A percentile compares a stretch with the other conserved stretches of the same genome.
phyloP scores from a whole-genome alignment of 2,888 invertebrate genomes.

The Drosophila borborema region DNA sequence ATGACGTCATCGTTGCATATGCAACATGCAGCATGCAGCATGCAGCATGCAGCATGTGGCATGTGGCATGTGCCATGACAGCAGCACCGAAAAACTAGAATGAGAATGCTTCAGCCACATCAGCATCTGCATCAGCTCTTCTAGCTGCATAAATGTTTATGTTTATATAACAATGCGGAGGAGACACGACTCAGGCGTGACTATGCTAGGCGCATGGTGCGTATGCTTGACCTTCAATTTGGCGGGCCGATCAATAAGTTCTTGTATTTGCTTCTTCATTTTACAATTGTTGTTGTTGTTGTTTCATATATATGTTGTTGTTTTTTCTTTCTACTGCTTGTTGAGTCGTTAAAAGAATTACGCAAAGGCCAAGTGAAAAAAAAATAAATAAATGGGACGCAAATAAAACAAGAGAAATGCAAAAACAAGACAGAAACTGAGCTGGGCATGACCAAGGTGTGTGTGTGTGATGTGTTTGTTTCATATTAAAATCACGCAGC shows the following conservation, averaged over 20 bases:
- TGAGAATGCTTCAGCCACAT: slow-evolving; percentile 8
- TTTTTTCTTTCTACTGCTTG: slow-evolving; percentile 63
- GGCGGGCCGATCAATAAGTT: slow-evolving; percentile 70
- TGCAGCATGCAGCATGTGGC: not conserved
- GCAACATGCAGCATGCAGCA: slow-evolving; percentile 16
- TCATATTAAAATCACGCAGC: slow-evolving; percentile 80
- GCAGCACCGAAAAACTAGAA: not conserved
- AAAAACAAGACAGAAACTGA: slow-evolving; percentile 10
- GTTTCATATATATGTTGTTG: slow-evolving; percentile 20
- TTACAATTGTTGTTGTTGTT: slow-evolving; percentile 15
- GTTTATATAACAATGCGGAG: slow-evolving; percentile 66
- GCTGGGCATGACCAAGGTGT: slow-evolving; percentile 27
- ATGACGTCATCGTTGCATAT: slow-evolving; percentile 68
- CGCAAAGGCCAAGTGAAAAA: slow-evolving; percentile 65
- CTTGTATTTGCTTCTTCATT: slow-evolving; percentile 57
- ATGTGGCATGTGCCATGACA: slow-evolving; percentile 35
- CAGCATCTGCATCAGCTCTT: slow-evolving; percentile 6
- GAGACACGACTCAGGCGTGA: slow-evolving; percentile 2
- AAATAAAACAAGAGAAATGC: slow-evolving; percentile 69
- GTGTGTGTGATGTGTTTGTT: slow-evolving; percentile 54
- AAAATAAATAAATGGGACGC: slow-evolving; percentile 53
- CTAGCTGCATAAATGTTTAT: slow-evolving; percentile 47
- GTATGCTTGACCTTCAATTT: slow-evolving; percentile 76
- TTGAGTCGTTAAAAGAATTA: slow-evolving; percentile 80
- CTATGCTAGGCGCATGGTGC: slow-evolving; percentile 51